A percentile compares a stretch with the other conserved stretches of the same genome.
These are phyloP conservation scores for Antedon bifida DNA, from an alignment of 35 echinoderm and acorn worm genomes.

Conservation along the genomic window DNA sequence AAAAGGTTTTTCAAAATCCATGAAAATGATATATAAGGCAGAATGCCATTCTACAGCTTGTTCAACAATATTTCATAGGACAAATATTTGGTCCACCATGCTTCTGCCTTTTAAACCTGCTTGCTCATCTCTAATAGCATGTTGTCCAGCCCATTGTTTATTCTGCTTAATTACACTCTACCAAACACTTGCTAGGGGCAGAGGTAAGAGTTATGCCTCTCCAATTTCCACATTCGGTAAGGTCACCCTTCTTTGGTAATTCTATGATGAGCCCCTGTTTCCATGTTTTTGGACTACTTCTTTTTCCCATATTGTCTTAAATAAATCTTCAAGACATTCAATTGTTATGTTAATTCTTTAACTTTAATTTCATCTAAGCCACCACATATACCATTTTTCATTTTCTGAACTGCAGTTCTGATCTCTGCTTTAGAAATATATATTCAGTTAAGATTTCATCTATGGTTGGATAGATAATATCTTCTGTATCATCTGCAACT, in stretches of 20 bases:
- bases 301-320: neutral
- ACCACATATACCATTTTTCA: too few species aligned
- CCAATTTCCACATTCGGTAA: neutral
- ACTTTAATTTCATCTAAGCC: too few species aligned
- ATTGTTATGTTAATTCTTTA: too few species aligned
- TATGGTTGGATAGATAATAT: neutral
- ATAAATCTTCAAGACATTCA: too few species aligned
- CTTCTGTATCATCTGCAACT: neutral
- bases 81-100: neutral
- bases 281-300: neutral
- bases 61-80: neutral
- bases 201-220: slow-evolving; percentile 13
- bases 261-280: slow-evolving; percentile 12
- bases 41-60: slow-evolving; percentile 1
- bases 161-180: neutral
- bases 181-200: slow-evolving; percentile 8
- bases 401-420: too few species aligned
- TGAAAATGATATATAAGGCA: neutral
- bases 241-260: slow-evolving; percentile 18
- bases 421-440: too few species aligned
- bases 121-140: slow-evolving; percentile 6
- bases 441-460: too few species aligned
- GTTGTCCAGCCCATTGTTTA: neutral
- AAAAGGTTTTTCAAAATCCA: neutral
- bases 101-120: slow-evolving; percentile 23